Conservation (phyloP, 2,888 invertebrate genomes). For the Oligia fasciuncula region DNA sequence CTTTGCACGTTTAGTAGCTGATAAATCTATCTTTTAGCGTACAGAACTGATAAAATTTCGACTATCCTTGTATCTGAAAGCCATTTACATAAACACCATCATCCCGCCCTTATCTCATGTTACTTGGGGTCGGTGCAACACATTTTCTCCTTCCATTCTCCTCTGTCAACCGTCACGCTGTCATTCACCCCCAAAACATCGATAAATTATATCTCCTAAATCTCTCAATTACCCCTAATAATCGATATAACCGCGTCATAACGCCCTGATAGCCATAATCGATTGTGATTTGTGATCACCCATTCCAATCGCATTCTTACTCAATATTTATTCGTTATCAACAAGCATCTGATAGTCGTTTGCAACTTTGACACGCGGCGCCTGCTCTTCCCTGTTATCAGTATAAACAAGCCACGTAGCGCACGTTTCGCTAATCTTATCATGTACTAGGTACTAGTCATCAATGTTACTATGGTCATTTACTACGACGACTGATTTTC, state of each 20-base stretch:
- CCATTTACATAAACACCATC: neutral
- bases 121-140: neutral
- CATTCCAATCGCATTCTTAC: conserved; percentile 30
- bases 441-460: conserved; percentile 9
- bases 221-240: neutral
- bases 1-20: too few relatives aligned
- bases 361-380: conserved; percentile 18
- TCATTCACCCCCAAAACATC: neutral
- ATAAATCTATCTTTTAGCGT: neutral
- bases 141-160: neutral
- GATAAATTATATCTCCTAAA: neutral
- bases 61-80: too few relatives aligned
- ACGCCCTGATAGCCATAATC: conserved; percentile 23
- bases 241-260: conserved; percentile 29
- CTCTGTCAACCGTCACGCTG: neutral
- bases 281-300: conserved; percentile 21
- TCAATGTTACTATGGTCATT: conserved; percentile 33
- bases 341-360: conserved; percentile 4
- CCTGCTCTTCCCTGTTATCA: conserved; percentile 34
- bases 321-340: conserved; percentile 45
- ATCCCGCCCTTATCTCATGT: neutral
- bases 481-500: conserved; percentile 21
- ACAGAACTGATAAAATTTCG: neutral
- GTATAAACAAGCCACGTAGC: conserved; percentile 29
- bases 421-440: conserved; percentile 53